Evolutionary conservation across 2,113 vertebrate genomes (phyloP), one percentile per base, ranked within the genome.

Genomic region (Chrysochloris asiatica): DNA sequence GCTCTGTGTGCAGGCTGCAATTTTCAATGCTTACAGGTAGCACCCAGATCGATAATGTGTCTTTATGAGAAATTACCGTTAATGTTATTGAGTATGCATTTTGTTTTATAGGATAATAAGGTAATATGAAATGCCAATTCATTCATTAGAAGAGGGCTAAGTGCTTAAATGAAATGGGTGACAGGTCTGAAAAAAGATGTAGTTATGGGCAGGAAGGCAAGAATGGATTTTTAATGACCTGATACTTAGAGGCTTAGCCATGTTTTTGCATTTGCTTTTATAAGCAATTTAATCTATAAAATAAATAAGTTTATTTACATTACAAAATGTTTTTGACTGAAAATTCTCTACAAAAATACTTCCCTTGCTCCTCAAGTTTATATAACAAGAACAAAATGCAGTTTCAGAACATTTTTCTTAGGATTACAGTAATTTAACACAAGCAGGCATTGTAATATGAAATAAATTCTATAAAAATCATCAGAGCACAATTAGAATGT

Each of bases 111-210:
- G 98, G 98, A 98, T 98, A 98, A 99, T 99, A 98, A 98, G 99
- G 98, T 98, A 99, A 99, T 98, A 98, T 99, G 98, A 99, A 99
- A 99, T 98, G 98, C 98, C 99, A 99, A 98, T 98, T 98, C 98
- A 98, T 98, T 98, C 98, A 98, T 99, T 99, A 99, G 98, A 98
- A 97, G 92, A 97, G 97, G 97, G 97, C 97, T 98, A 97, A 97
- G 97, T 97, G 96, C 97, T 97, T 96, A 98, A 98, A 98, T 96
- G 94, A 97, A 98, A 98, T 95, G 92, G 95, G 97, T 98, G 98
- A 98, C 98, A 98, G 98, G 95, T 96, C 97, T 97, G 98, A 98
- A 97, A 97, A 98, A 98, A 98, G 98, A 98, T 97, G 97, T 98
- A 98, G 98, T 98, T 97, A 97, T 97, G 97, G 98, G 92, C 97